Percentiles rank a stretch among this genome's conserved stretches.
Conservation (phyloP, 1,140 invertebrate genomes). For the Nebria ingens region DNA sequence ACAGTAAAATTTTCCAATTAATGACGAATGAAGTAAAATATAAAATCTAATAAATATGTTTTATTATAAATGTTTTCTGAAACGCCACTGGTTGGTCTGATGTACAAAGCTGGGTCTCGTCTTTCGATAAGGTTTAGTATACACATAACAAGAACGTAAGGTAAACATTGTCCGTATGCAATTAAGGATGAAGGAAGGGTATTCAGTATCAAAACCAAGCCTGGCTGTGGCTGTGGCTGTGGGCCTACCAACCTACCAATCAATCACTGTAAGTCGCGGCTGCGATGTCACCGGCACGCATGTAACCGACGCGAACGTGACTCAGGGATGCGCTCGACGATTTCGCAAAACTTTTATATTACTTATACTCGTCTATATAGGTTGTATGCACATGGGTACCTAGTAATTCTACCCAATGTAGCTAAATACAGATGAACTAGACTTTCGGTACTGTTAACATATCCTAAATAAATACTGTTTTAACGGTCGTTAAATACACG, state of each 20-base stretch:
- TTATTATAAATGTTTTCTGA: no score
- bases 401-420: neutral
- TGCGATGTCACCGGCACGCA: neutral
- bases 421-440: neutral
- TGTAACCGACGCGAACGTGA: neutral
- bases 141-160: no score
- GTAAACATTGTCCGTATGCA: neutral
- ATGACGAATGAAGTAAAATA: no score
- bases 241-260: neutral
- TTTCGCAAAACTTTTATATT: neutral
- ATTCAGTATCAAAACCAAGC: neutral
- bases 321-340: neutral
- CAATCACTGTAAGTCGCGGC: slow-evolving; percentile 7
- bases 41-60: no score
- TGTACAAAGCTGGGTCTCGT: no score
- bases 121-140: no score
- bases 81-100: no score
- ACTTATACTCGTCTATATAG: no score
- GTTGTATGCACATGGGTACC: no score
- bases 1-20: no score
- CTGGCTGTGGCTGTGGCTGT: no score
- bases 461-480: neutral
- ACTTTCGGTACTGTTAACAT: neutral
- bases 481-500: no score
- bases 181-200: neutral